Evolutionary conservation across 2,888 invertebrate genomes (phyloP), one percentile per base, ranked within the genome.

Genomic region (Cheilosia scutellata): DNA sequence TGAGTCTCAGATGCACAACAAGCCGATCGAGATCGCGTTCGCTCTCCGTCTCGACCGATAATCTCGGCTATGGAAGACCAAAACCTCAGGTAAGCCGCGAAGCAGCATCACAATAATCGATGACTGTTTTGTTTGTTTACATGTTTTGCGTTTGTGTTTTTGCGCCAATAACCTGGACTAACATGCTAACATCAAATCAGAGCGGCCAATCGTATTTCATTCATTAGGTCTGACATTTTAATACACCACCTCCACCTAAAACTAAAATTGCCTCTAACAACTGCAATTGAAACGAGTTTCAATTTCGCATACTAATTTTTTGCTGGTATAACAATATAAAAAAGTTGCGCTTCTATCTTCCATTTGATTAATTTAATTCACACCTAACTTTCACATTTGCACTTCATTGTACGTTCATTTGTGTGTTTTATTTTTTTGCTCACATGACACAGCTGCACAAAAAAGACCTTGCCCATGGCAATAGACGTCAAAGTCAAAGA

Each of bases 1-100:
- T 89, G 89, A 90, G 90, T 87, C 89, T 90, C 72, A 88, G 90
- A 87, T 89, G 89, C 88, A 89, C 89, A 86, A 88, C 90, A n/a
- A 87, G 88, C 57, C 87, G 90, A 62, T 88, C 89, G 37, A 89
- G 88, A 80, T 89, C 89, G 20, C 89, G 89, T 87, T 90, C 90
- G 62, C 87, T 88, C 25, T 78, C 89, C 75, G 87, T 88, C 29
- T 78, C 89, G 71, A 88, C 89, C 79, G 88, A 89, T 40, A 88
- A 88, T 77, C 71, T 62, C 68, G 70, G 76, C 66, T 44, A 71
- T 25, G 71, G 82, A 49, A 86, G 70, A 63, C 47, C 60, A 33
- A 86, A 82, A 72, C 58, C 47, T 63, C 79, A 86, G 86, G 86
- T 86, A 86, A 86, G 86, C 70, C 62, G 55, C 65, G 20, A 44